phyloP scores from a whole-genome alignment of 2,888 invertebrate genomes.

The Suillia variegata region DNA sequence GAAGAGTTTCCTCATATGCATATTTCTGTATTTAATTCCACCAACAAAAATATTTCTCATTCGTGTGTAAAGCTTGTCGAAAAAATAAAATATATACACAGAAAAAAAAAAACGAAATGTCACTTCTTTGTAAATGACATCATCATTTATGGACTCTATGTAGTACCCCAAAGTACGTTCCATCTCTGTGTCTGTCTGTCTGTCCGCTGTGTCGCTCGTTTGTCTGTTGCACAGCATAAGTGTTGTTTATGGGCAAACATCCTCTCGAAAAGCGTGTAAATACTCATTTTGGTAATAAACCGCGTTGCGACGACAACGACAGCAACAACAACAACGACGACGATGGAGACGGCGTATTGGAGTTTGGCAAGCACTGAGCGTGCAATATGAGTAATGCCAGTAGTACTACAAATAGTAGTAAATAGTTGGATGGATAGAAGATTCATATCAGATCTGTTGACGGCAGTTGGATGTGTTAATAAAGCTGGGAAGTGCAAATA shows the following conservation, averaged over 20 bases:
- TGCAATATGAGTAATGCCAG: neutral
- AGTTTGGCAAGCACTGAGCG: neutral
- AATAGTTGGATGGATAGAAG: too few species aligned
- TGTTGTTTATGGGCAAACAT: constrained; percentile 5
- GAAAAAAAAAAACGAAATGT: neutral
- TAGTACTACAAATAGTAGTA: too few species aligned
- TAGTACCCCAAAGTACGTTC: neutral
- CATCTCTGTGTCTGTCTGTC: neutral
- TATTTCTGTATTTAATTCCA: neutral
- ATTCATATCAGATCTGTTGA: neutral
- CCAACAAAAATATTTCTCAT: neutral
- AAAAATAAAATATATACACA: neutral
- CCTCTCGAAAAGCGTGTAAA: constrained; percentile 2
- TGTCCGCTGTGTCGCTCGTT: neutral
- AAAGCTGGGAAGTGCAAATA: too few species aligned
- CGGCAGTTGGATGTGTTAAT: too few species aligned
- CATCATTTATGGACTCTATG: neutral
- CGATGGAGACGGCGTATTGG: too few species aligned
- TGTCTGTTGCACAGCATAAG: neutral
- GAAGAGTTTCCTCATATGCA: neutral
- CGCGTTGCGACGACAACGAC: too few species aligned
- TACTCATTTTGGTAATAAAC: constrained; percentile 3
- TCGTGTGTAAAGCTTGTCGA: neutral
- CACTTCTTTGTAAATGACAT: constrained; percentile 1
- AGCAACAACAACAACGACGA: too few species aligned